phyloP scores from a whole-genome alignment of 1,140 invertebrate genomes.

The Leptinotarsa texana region DNA sequence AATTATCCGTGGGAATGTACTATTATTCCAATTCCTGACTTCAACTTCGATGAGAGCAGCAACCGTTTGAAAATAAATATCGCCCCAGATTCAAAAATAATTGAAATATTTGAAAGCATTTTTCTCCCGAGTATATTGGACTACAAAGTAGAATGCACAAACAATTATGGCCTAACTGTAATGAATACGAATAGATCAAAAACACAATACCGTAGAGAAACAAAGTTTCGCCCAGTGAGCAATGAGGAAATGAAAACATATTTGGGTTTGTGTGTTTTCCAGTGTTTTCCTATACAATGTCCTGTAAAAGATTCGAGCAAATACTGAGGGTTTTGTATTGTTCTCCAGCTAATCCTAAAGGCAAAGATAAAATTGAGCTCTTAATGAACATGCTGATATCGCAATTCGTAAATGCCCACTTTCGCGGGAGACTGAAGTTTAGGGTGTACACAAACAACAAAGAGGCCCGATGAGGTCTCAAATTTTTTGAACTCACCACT shows the following conservation, averaged over 20 bases:
- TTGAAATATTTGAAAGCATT: background rate
- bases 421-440: too few species aligned
- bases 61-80: slow-evolving; percentile 2
- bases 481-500: too few species aligned
- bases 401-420: too few species aligned
- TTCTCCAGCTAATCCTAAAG: too few species aligned
- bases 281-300: too few species aligned
- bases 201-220: slow-evolving; percentile 4
- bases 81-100: background rate
- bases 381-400: too few species aligned
- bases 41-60: slow-evolving; percentile 17
- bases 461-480: too few species aligned
- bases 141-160: background rate
- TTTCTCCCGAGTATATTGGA: background rate
- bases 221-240: slow-evolving; percentile 1
- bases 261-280: slow-evolving; percentile 16
- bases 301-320: too few species aligned
- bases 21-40: slow-evolving; percentile 10
- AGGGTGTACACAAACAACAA: too few species aligned
- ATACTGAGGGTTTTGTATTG: too few species aligned
- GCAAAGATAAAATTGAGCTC: too few species aligned
- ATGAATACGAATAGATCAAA: background rate
- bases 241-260: slow-evolving; percentile 11
- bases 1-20: slow-evolving; percentile 16
- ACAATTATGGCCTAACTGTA: background rate